Percentiles rank a stretch among this genome's conserved stretches.
Evolutionary conservation across 1,140 invertebrate species (phyloP).

Genomic region (Thalassaphorura encarpata): DNA sequence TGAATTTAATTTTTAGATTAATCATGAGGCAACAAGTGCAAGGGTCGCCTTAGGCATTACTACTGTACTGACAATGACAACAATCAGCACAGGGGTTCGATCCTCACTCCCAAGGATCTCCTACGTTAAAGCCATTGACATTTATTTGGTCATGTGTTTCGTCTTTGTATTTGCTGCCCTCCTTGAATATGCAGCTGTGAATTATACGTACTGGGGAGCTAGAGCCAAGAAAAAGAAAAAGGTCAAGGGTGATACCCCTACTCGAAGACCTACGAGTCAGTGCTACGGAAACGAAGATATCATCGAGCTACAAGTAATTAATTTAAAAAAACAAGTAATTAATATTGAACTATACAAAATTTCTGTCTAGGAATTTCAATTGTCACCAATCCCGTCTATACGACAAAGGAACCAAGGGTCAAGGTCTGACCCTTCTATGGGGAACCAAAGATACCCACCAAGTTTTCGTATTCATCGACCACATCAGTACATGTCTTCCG

Average conservation of each 20-base stretch:
- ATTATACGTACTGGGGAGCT: slow-evolving; percentile 95
- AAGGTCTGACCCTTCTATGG: slow-evolving; percentile 28
- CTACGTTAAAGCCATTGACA: slow-evolving; percentile 98
- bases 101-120: slow-evolving; percentile 92
- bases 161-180: slow-evolving; percentile 96
- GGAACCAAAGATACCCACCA: slow-evolving; percentile 53
- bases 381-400: slow-evolving; percentile 73
- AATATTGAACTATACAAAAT: too few species aligned
- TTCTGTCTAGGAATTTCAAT: slow-evolving; percentile 46
- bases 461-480: slow-evolving; percentile 64
- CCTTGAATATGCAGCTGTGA: slow-evolving; percentile 94
- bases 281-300: slow-evolving; percentile 48
- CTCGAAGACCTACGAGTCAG: slow-evolving; percentile 16
- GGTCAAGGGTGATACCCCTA: slow-evolving; percentile 18
- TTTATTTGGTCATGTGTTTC: slow-evolving; percentile 98
- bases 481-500: slow-evolving; percentile 38
- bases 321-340: neutral
- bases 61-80: slow-evolving; percentile 97
- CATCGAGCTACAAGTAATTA: slow-evolving; percentile 58
- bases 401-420: slow-evolving; percentile 37
- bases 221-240: slow-evolving; percentile 32
- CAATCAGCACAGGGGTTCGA: slow-evolving; percentile 93
- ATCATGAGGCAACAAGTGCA: slow-evolving; percentile 70
- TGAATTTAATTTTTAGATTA: slow-evolving; percentile 45
- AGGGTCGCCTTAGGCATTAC: slow-evolving; percentile 78